These are phyloP conservation scores for Lagopus leucura DNA, from an alignment of 2,113 vertebrate genomes.

Conservation along the genomic window DNA sequence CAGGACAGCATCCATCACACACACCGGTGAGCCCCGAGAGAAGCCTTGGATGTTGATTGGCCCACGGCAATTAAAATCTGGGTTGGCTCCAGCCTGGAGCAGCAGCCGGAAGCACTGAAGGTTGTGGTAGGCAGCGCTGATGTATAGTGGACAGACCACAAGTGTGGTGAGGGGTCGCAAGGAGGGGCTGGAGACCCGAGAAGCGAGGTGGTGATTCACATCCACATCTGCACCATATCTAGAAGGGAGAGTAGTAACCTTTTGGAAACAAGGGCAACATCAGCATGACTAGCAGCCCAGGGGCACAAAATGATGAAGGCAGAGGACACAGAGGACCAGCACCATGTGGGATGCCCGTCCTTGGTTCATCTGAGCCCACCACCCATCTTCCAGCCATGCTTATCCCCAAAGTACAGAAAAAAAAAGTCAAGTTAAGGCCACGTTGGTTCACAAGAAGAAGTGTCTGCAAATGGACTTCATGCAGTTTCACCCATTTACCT, in stretches of 20 bases:
- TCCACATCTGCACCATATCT: slow-evolving; percentile 93
- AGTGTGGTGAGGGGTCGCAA: slow-evolving; percentile 88
- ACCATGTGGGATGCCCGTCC: not conserved
- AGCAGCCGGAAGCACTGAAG: slow-evolving; percentile 90
- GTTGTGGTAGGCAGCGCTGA: slow-evolving; percentile 94
- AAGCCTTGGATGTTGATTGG: slow-evolving; percentile 85
- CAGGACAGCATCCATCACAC: slow-evolving; percentile 91
- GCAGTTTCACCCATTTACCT: not conserved
- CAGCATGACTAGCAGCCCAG: not conserved
- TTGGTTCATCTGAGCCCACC: not conserved
- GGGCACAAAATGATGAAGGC: not conserved
- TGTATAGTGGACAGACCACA: slow-evolving; percentile 93
- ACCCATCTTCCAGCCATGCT: not conserved
- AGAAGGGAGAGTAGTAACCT: not conserved
- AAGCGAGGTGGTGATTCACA: slow-evolving; percentile 86
- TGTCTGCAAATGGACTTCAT: not conserved
- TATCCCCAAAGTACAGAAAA: not conserved
- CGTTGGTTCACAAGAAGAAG: not conserved
- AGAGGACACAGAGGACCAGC: not conserved
- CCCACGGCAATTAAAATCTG: slow-evolving; percentile 91
- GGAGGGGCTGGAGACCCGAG: slow-evolving; percentile 71
- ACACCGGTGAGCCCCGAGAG: slow-evolving; percentile 85
- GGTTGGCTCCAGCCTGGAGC: slow-evolving; percentile 90
- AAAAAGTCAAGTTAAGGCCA: not conserved
- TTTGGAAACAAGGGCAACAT: not conserved